A percentile compares a stretch with the other conserved stretches of the same genome.
Evolutionary conservation across 2,888 invertebrate genomes (phyloP).

Genomic region (Platycheirus albimanus): DNA sequence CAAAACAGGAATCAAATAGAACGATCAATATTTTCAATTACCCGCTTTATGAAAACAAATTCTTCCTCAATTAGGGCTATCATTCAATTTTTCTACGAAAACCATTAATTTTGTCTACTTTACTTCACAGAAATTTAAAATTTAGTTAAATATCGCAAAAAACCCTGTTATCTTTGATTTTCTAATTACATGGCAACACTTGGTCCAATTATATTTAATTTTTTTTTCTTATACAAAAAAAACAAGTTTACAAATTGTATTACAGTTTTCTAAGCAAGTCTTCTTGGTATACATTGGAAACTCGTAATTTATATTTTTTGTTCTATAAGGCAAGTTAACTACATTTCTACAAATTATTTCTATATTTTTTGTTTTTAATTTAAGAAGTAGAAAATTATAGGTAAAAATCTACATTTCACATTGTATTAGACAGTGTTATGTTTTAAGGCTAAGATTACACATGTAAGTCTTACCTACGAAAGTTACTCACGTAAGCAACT

Average conservation of each 20-base stretch:
- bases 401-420: too few species aligned
- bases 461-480: too few species aligned
- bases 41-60: too few species aligned
- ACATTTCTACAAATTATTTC: conserved; percentile 61
- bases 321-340: conserved; percentile 70
- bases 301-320: conserved; percentile 31
- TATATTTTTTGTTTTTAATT: conserved; percentile 35
- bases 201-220: conserved; percentile 53
- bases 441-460: too few species aligned
- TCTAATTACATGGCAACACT: conserved; percentile 53
- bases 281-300: conserved; percentile 54
- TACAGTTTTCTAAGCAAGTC: conserved; percentile 28
- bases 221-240: conserved; percentile 5
- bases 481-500: too few species aligned
- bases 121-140: neutral
- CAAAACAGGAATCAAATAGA: too few species aligned
- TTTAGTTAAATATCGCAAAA: conserved; percentile 25
- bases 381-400: conserved; percentile 12
- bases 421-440: too few species aligned
- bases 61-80: too few species aligned
- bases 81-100: neutral
- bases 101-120: neutral
- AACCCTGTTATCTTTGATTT: conserved; percentile 49
- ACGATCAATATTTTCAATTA: too few species aligned
- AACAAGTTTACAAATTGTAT: conserved; percentile 9